Conservation (phyloP, 2,797 vertebrate genomes). For the Chrysocyon brachyurus region DNA sequence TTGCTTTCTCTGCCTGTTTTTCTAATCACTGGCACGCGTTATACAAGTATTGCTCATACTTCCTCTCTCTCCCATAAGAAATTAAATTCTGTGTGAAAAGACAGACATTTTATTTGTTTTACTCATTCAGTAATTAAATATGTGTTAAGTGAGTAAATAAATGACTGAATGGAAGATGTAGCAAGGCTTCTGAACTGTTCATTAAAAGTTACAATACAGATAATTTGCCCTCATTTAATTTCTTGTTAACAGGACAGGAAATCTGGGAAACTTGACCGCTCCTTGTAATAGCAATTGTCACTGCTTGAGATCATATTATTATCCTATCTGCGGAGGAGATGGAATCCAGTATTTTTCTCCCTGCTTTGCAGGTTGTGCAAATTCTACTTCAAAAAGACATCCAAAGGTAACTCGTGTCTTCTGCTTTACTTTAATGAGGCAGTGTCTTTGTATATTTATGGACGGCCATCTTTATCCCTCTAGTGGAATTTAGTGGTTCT, state of each 20-base stretch:
- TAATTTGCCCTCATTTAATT: slow-evolving; percentile 7
- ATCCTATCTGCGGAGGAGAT: slow-evolving; percentile 90
- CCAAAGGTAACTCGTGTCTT: slow-evolving; percentile 85
- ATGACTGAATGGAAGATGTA: not conserved
- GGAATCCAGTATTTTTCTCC: slow-evolving; percentile 91
- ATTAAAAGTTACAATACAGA: not conserved
- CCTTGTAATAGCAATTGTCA: slow-evolving; percentile 89
- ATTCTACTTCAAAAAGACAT: not conserved
- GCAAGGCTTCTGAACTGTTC: not conserved
- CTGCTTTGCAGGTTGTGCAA: slow-evolving; percentile 90
- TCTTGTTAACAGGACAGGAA: slow-evolving; percentile 86
- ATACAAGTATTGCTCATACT: not conserved
- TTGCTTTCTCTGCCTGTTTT: not conserved
- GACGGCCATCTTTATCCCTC: not conserved
- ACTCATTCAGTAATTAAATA: not conserved
- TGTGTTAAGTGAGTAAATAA: not conserved
- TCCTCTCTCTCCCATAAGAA: not conserved
- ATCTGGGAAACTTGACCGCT: slow-evolving; percentile 84
- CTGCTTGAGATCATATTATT: slow-evolving; percentile 87
- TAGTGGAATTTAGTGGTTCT: not conserved
- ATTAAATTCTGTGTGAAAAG: not conserved
- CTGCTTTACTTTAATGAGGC: not conserved
- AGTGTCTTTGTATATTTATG: not conserved
- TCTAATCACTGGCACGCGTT: not conserved
- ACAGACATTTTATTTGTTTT: not conserved